phyloP scores from a whole-genome alignment of 2,113 vertebrate genomes.

The Empidonax alnorum region DNA sequence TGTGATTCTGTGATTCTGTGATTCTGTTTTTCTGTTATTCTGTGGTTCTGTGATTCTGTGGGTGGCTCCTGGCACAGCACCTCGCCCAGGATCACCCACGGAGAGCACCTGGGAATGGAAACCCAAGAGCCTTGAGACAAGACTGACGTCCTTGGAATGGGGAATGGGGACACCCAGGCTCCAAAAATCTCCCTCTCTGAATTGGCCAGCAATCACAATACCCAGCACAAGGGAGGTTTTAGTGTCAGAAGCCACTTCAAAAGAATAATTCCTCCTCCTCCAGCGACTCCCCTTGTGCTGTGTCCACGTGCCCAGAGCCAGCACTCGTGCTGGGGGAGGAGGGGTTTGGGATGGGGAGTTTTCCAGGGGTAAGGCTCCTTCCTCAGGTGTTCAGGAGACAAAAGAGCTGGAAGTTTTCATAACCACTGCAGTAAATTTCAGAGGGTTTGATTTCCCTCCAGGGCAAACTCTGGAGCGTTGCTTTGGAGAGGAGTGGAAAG shows the following conservation, averaged over 20 bases:
- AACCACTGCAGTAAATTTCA: background rate
- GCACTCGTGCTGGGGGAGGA: background rate
- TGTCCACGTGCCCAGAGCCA: background rate
- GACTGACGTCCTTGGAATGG: background rate
- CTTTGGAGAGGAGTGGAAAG: background rate
- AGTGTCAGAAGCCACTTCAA: background rate
- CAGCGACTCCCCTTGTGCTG: background rate
- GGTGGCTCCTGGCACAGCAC: background rate
- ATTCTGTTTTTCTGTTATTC: too few relatives aligned
- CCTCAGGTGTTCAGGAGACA: background rate
- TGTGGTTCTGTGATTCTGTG: too few relatives aligned
- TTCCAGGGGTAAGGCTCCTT: background rate
- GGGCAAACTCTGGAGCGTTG: background rate
- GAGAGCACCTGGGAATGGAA: rapidly evolving
- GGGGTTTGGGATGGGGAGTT: background rate
- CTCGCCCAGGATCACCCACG: rapidly evolving
- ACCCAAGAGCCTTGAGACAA: background rate
- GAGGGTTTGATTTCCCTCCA: background rate
- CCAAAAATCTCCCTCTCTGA: background rate
- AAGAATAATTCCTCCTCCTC: background rate
- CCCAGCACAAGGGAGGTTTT: background rate
- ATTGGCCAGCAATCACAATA: background rate
- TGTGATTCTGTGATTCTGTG: too few relatives aligned
- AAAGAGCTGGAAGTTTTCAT: background rate
- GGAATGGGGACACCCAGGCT: background rate